Percentiles rank a stretch among this genome's conserved stretches.
Evolutionary conservation across 2,113 vertebrate species (phyloP).

Genomic region (Guaruba guarouba): DNA sequence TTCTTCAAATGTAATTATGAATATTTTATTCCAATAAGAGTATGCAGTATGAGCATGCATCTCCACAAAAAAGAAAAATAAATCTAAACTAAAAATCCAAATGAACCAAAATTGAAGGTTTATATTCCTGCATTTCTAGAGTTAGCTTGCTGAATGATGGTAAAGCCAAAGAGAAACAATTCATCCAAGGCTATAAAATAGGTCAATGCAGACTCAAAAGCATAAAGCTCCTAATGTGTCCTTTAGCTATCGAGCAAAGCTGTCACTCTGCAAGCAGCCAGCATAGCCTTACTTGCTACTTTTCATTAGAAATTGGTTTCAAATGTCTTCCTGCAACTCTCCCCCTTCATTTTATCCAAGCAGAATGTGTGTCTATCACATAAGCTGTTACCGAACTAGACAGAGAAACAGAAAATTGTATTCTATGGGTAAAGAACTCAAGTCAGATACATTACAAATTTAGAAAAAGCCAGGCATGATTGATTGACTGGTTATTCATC

Average conservation of each 20-base stretch:
- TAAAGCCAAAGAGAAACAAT: background rate
- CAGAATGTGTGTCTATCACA: background rate
- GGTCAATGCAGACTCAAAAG: background rate
- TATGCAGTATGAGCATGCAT: background rate
- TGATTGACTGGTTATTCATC: conserved; percentile 41
- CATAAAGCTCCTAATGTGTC: background rate
- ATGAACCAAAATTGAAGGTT: background rate
- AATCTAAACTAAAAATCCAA: background rate
- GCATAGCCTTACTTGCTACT: background rate
- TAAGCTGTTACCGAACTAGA: background rate
- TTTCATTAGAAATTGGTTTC: background rate
- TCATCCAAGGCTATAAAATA: background rate
- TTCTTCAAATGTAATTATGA: background rate
- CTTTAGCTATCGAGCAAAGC: background rate
- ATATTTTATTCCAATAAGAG: background rate
- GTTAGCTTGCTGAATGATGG: background rate
- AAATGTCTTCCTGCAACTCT: background rate
- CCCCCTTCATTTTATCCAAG: background rate
- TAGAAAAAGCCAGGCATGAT: conserved; percentile 27
- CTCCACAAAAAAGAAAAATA: background rate
- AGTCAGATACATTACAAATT: conserved; percentile 14
- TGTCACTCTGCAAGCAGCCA: background rate
- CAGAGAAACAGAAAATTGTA: conserved; percentile 6
- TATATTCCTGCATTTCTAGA: background rate
- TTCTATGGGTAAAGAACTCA: background rate